Evolutionary conservation across 1,140 invertebrate species (phyloP).

Genomic region (Hylaeus anthracinus): DNA sequence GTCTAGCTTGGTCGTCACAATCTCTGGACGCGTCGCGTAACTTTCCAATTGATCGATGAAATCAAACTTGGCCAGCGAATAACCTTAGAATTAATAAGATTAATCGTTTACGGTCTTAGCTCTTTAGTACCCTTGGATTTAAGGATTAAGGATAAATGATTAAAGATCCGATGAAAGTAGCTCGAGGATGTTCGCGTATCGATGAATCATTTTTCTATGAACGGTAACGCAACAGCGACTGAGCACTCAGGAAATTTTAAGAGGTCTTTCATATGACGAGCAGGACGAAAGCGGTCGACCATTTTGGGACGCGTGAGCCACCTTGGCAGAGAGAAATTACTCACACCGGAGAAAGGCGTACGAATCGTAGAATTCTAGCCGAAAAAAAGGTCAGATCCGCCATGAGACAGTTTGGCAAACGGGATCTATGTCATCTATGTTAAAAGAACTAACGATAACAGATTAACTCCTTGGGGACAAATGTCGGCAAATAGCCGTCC

Average conservation of each 20-base stretch:
- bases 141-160: too few relatives aligned
- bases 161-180: too few relatives aligned
- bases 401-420: conserved; percentile 5
- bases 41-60: conserved; percentile 15
- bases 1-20: background rate
- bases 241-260: background rate
- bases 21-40: background rate
- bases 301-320: conserved; percentile 19
- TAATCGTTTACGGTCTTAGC: too few relatives aligned
- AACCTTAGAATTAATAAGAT: background rate
- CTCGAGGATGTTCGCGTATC: background rate
- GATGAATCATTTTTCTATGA: background rate
- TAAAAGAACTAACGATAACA: too few relatives aligned
- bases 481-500: too few relatives aligned
- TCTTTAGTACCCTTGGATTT: too few relatives aligned
- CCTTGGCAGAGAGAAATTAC: conserved; percentile 39
- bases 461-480: too few relatives aligned
- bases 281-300: conserved; percentile 18
- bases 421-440: background rate
- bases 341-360: conserved; percentile 25
- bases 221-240: background rate
- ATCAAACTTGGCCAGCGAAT: background rate
- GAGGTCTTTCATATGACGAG: background rate
- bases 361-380: background rate
- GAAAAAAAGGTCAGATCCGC: conserved; percentile 43